Evolutionary conservation across 2,113 vertebrate species (phyloP).

Genomic region (Trachemys scripta): DNA sequence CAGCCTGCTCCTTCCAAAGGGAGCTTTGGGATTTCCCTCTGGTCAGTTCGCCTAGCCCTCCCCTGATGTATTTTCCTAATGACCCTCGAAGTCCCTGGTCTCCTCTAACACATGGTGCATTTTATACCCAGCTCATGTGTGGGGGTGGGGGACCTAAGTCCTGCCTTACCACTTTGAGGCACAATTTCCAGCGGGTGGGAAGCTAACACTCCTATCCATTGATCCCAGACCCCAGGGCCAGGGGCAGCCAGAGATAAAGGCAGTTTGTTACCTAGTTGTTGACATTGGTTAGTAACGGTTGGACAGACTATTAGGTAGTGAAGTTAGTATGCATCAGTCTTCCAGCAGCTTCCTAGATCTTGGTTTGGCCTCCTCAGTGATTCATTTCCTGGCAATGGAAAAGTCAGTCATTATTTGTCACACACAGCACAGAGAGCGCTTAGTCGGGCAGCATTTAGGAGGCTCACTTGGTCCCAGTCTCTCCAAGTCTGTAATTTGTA

Average conservation of each 20-base stretch:
- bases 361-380: neutral
- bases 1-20: neutral
- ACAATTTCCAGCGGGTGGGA: rapidly evolving
- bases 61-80: rapidly evolving
- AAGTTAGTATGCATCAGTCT: neutral
- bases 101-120: neutral
- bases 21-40: neutral
- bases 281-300: slow-evolving; percentile 51
- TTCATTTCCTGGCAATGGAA: slow-evolving; percentile 54
- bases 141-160: rapidly evolving
- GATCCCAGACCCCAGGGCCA: rapidly evolving
- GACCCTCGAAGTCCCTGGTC: neutral
- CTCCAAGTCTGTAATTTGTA: neutral
- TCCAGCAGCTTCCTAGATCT: neutral
- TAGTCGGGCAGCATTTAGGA: neutral
- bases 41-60: neutral
- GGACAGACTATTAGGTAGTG: neutral
- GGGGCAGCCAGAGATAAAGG: rapidly evolving
- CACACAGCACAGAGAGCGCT: neutral
- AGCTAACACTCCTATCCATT: rapidly evolving
- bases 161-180: neutral
- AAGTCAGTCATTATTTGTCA: neutral
- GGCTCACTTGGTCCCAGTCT: neutral
- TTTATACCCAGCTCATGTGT: rapidly evolving
- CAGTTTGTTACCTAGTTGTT: slow-evolving; percentile 30